Evolutionary conservation across 1,140 invertebrate genomes (phyloP), one percentile per base, ranked within the genome.

Genomic region (Drosophila carrolli): DNA sequence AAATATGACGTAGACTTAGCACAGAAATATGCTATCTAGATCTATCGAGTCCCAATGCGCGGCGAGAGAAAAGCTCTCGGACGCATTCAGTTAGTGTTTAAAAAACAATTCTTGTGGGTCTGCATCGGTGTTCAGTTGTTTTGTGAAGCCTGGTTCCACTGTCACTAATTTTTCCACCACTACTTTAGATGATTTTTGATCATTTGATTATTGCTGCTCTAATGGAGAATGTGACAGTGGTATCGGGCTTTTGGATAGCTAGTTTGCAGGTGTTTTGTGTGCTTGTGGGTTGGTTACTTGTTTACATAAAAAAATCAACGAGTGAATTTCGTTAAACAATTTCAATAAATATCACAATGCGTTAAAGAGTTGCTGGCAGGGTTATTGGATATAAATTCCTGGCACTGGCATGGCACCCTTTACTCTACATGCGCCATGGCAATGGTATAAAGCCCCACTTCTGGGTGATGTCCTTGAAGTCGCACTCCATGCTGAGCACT

Each of bases 261-360:
- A 40, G 41, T 61, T 40, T 72, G 10, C 50, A 29, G 50, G 37
- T 75, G 35, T 47, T 67, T 51, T 43, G 51, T 75, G 46, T 58
- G 70, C 50, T 40, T 75, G 57, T 62, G 35, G 41, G 14, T 67
- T 44, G 46, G 32, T 47, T 79, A 62, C 56, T n/a, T 47, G 57
- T 59, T 55, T 55, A 46, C 19, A 56, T 41, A 66, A 63, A 80
- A 50, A 81, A 77, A 66, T 81, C 57, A 56, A 51, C 57, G 53
- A 63, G 73, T 61, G 75, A 68, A 50, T 56, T 61, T 75, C 54
- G 48, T 81, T 63, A 77, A 79, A 83, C 76, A 84, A 78, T 84
- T 89, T 89, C 85, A 84, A 89, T 89, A 89, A 89, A 89, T 89
- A 89, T 89, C 84, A 89, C 84, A 89, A 78, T 89, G 78, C 73